phyloP scores from a whole-genome alignment of 2,888 invertebrate genomes.

The Terebella lapidaria region DNA sequence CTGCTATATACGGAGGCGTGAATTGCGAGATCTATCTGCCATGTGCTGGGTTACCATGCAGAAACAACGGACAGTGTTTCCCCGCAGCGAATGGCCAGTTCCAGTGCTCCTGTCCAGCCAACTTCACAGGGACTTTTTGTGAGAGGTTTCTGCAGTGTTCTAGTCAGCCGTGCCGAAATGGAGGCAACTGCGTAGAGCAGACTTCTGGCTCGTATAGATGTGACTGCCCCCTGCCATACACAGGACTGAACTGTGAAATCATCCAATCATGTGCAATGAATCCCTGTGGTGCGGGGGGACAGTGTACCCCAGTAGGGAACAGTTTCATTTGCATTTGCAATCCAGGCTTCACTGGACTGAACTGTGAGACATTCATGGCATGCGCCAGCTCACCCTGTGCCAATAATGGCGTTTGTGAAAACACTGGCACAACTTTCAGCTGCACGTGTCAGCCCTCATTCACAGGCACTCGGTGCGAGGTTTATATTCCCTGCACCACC shows the following conservation, averaged over 20 bases:
- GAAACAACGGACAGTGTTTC: conserved; percentile 32
- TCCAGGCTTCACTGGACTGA: not conserved
- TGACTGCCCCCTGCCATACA: conserved; percentile 2
- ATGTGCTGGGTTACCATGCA: conserved; percentile 31
- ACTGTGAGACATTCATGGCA: conserved; percentile 1
- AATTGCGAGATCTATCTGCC: conserved; percentile 31
- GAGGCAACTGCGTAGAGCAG: conserved; percentile 23
- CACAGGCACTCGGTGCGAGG: conserved; percentile 24
- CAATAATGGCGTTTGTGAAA: conserved; percentile 23
- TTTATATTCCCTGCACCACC: conserved; percentile 8
- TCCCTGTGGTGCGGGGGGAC: conserved; percentile 7
- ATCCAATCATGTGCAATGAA: conserved; percentile 8
- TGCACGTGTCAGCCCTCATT: conserved; percentile 24
- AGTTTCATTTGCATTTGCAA: not conserved
- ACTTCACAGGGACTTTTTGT: conserved; percentile 15
- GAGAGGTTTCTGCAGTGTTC: conserved; percentile 21
- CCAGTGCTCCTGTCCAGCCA: conserved; percentile 11
- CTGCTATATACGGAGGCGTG: conserved; percentile 30
- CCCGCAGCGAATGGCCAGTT: conserved; percentile 8
- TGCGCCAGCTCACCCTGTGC: conserved; percentile 25
- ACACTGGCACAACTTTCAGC: conserved; percentile 12
- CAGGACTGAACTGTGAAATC: conserved; percentile 10
- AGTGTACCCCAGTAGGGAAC: not conserved
- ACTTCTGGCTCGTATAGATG: conserved; percentile 17
- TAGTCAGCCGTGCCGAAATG: conserved; percentile 28